A percentile compares a stretch with the other conserved stretches of the same genome.
Conservation (phyloP, 2,113 vertebrate species). For the Aplodontia rufa region DNA sequence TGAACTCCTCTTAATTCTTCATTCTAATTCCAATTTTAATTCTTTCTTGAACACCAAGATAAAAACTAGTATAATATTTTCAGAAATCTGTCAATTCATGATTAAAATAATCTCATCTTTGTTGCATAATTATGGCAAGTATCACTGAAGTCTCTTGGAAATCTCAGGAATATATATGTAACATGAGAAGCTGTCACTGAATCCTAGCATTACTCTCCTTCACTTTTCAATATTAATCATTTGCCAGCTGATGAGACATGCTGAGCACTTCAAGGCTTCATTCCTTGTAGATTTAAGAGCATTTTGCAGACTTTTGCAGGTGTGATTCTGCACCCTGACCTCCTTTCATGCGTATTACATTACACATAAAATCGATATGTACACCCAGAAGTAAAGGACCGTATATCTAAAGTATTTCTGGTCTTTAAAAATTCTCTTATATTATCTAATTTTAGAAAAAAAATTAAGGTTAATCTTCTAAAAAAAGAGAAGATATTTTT, state of each 20-base stretch:
- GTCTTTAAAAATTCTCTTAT: not conserved
- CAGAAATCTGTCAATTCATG: conserved; percentile 35
- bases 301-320: not conserved
- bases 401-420: not conserved
- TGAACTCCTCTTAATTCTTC: not conserved
- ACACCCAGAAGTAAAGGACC: not conserved
- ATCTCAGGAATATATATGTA: not conserved
- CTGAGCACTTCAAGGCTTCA: not conserved
- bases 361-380: not conserved
- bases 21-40: conserved; percentile 34
- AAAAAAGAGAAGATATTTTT: not conserved
- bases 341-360: not conserved
- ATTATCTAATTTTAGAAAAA: not conserved
- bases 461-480: not conserved
- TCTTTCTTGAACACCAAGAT: not conserved
- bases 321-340: not conserved
- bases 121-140: conserved; percentile 12
- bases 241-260: not conserved
- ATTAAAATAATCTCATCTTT: conserved; percentile 55
- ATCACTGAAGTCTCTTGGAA: conserved; percentile 44
- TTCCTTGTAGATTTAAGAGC: not conserved
- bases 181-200: not conserved
- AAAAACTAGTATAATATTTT: conserved; percentile 50
- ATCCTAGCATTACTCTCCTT: not conserved
- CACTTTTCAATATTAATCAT: conserved; percentile 59